Percentiles rank a stretch among this genome's conserved stretches.
These are phyloP conservation scores for Pollimyrus isidori DNA, from an alignment of 2,113 vertebrate genomes.

Conservation along the genomic window DNA sequence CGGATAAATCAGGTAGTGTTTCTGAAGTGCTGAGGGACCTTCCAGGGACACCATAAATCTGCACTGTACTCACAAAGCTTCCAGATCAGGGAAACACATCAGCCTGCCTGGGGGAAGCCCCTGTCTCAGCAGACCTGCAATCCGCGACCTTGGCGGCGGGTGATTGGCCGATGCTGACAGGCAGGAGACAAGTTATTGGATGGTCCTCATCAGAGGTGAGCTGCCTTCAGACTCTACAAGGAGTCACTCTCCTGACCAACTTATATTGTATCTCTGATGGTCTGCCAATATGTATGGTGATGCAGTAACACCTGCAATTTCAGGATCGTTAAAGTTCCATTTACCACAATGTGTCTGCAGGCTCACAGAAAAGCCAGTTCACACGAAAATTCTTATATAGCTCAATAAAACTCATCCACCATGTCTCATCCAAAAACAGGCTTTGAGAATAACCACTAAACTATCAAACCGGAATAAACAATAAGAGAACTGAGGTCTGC, in stretches of 20 bases:
- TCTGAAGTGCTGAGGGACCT: conserved; percentile 30
- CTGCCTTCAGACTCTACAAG: neutral
- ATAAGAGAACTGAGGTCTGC: neutral
- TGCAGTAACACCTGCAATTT: neutral
- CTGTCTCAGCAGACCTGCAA: neutral
- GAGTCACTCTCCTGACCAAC: neutral
- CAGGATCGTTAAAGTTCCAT: neutral
- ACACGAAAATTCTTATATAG: neutral
- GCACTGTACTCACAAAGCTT: conserved; percentile 16
- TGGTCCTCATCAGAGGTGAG: neutral
- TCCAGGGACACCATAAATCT: conserved; percentile 32
- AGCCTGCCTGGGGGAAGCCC: neutral
- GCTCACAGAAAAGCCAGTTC: neutral
- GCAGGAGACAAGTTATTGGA: neutral
- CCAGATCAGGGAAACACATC: neutral
- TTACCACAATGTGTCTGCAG: neutral
- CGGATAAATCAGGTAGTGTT: conserved; percentile 34
- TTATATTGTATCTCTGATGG: neutral
- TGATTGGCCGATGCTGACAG: neutral
- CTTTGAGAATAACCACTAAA: neutral
- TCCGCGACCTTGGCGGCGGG: neutral
- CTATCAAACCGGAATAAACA: neutral
- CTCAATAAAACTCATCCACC: neutral
- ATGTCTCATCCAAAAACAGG: neutral
- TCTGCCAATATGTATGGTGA: neutral